Base-by-base conservation (phyloP, 2,797 vertebrate species). In the Hippopotamyrus pictus region DNA sequence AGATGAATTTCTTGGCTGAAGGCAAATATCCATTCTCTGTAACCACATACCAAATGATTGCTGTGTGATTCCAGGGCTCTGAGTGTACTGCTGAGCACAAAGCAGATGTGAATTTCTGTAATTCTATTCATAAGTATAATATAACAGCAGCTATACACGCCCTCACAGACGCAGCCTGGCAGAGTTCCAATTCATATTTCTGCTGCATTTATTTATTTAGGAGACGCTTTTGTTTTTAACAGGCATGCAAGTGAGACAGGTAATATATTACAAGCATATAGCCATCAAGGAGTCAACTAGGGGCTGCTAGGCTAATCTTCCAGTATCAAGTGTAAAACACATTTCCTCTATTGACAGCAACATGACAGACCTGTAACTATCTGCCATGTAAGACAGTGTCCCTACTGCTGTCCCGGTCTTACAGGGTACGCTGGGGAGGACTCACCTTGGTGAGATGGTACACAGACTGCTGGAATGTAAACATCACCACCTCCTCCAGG, bases 361-460 rank as follows among this genome's bases (percentile, higher is more conserved):
- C 7, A 3, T 41, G 19, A 44, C 14, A 79, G 33, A 79, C 37
- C 73, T 79, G 37, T 44, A 44, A 79, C 14, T 73, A 73, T 14
- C 29, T 33, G 65, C 29, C 17, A 0, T n/a, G 73, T 8, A 1
- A 79, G 6, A 19, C 33, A 44, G 73, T n/a, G 73, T n/a, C 73
- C 29, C 65, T 37, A 12, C 17, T 19, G 37, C 73, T 44, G 5
- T 79, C 37, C 73, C 2, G 12, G 2, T 19, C 7, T 7, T 1
- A 19, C 73, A 12, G 46, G 46, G 22, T 29, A 44, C 0, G 41
- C 9, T 8, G 7, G 6, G 73, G 37, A 59, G 14, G 33, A 84
- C 94, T 92, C 90, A 97, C 96, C 95, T 97, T 97, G 88, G 96
- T 97, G 53, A 96, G 93, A 93, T 97, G 96, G 92, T 96, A 97